phyloP scores from a whole-genome alignment of 2,113 vertebrate species.

The Pogona vitticeps region DNA sequence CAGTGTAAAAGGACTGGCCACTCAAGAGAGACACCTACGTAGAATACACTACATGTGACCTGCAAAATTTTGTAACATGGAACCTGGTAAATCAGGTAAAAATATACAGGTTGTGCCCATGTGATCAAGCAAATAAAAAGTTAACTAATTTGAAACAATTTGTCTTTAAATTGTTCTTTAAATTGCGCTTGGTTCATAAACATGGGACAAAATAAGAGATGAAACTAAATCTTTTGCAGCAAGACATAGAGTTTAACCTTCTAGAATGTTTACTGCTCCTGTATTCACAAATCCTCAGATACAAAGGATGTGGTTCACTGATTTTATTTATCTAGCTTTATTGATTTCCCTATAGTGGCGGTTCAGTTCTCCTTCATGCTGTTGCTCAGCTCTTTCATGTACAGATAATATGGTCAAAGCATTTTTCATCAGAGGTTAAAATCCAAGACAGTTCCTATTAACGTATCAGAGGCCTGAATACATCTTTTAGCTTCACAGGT shows the following conservation, averaged over 20 bases:
- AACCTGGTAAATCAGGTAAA: too few species aligned
- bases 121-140: neutral
- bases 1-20: neutral
- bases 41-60: neutral
- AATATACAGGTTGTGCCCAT: neutral
- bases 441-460: constrained; percentile 9
- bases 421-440: neutral
- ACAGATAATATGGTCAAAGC: neutral
- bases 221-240: neutral
- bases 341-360: neutral
- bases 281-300: neutral
- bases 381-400: neutral
- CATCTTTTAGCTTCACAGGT: neutral
- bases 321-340: neutral
- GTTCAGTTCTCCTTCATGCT: neutral
- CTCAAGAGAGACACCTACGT: neutral
- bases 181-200: neutral
- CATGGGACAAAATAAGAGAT: neutral
- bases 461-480: constrained; percentile 6
- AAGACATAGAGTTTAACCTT: neutral
- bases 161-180: neutral
- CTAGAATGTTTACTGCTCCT: neutral
- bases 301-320: neutral
- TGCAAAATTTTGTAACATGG: too few species aligned
- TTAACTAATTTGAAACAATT: neutral